These are phyloP conservation scores for Paelopatides confundens DNA, from an alignment of 53 echinoderm and acorn worm genomes.

Conservation along the genomic window DNA sequence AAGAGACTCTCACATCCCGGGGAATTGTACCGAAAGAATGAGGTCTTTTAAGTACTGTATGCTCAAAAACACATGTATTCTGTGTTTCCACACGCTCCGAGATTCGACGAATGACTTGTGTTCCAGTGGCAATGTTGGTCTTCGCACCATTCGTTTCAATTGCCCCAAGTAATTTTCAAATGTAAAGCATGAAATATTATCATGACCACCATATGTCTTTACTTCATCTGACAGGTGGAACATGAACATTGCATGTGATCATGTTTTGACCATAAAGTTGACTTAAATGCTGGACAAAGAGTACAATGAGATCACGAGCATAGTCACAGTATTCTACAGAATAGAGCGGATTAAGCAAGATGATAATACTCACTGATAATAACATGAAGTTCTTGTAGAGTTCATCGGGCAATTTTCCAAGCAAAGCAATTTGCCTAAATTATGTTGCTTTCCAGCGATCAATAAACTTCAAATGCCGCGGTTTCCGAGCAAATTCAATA, in stretches of 20 bases:
- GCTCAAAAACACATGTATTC: not conserved
- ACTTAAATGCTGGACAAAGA: constrained; percentile 23
- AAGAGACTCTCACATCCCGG: not conserved
- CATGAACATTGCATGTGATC: constrained; percentile 49
- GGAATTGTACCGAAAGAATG: not conserved
- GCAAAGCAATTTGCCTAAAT: constrained; percentile 33
- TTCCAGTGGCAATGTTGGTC: constrained; percentile 20
- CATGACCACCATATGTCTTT: constrained; percentile 21
- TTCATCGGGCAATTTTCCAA: constrained; percentile 24
- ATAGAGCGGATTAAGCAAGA: constrained; percentile 8
- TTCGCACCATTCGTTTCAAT: constrained; percentile 44
- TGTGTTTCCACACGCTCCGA: not conserved
- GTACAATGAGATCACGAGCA: constrained; percentile 25
- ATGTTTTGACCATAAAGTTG: constrained; percentile 36
- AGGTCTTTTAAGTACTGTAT: not conserved
- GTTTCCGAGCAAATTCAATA: constrained; percentile 48
- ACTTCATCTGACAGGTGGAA: constrained; percentile 42
- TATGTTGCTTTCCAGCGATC: constrained; percentile 59
- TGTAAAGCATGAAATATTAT: constrained; percentile 48
- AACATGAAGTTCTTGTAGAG: constrained; percentile 3
- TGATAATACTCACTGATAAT: constrained; percentile 6
- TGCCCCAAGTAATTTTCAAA: constrained; percentile 45
- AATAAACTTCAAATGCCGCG: constrained; percentile 1
- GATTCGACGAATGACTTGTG: constrained; percentile 18
- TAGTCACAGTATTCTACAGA: not conserved